Base-by-base conservation (phyloP, 2,888 invertebrate species). In the Calameuta pallipes region DNA sequence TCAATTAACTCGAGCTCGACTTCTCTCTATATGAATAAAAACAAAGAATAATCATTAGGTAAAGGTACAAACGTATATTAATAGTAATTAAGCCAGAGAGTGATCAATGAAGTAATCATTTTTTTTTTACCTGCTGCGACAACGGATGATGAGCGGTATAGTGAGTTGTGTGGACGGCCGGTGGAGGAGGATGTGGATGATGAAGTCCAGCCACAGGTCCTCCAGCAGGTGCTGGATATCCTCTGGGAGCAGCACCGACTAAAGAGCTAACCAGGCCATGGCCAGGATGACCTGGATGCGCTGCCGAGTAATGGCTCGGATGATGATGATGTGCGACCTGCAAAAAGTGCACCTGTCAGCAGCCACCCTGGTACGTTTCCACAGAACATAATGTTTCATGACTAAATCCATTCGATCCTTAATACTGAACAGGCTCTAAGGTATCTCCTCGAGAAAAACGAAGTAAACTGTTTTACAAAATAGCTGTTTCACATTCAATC, bases 1-100 rank as follows among this genome's bases (percentile, higher is more conserved):
- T 90, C 90, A 81, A 89, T 84, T 81, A 88, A 85, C 85, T 88
- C 91, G 78, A 87, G 85, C 80, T 87, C 92, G 86, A 90, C 89
- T 81, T 90, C 90, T 75, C 90, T 86, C 90, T 90, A 85, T 23
- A 85, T 84, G 33, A 34, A 70, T 37, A 70, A 37, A 77, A 34
- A 34, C 31, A 77, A 75, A 69, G 30, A 70, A 68, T 23, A 56
- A 23, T 23, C 56, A 2, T 56, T 56, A 23, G 23, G 23, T 35
- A 37, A 69, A 15, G 34, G 11, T 76, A 15, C 3, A 35, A 35
- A 11, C 23, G 23, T 23, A 56, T 15, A 56, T 23, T 23, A 41
- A 41, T 15, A 56, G 23, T 23, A 15, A 23, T 3, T 56, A 2
- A 56, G 9, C 23, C 23, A 9, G 23, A 23, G 0, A 56, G 23